Percentiles rank a stretch among this genome's conserved stretches.
Evolutionary conservation across 2,797 vertebrate species (phyloP).

Genomic region (Pantherophis alleghaniensis): DNA sequence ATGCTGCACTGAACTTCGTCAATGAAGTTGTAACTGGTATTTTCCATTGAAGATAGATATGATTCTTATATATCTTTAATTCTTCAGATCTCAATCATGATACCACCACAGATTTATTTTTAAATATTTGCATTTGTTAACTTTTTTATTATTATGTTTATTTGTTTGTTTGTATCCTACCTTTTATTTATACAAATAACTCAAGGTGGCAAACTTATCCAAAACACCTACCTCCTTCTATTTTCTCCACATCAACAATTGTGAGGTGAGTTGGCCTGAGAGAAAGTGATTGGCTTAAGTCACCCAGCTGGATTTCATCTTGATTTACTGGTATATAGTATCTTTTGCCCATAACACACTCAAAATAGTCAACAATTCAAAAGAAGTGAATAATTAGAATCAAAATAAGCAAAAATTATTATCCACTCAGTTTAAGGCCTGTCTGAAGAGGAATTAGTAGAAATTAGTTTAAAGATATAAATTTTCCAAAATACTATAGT

Average conservation of each 20-base stretch:
- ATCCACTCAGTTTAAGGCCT: neutral
- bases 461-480: neutral
- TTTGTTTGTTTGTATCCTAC: neutral
- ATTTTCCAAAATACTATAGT: neutral
- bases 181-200: neutral
- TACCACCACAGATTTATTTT: neutral
- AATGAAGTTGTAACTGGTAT: neutral
- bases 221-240: neutral
- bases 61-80: neutral
- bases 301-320: neutral
- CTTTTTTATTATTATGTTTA: neutral
- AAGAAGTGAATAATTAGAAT: neutral
- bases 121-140: neutral
- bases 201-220: neutral
- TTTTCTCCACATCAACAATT: neutral
- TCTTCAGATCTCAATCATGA: neutral
- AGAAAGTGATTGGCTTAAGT: neutral
- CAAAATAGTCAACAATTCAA: neutral
- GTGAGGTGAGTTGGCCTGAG: neutral
- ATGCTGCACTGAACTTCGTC: neutral
- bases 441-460: neutral
- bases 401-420: neutral
- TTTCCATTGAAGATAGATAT: neutral
- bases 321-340: neutral
- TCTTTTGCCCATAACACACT: neutral